A percentile compares a stretch with the other conserved stretches of the same genome.
Evolutionary conservation across 2,888 invertebrate species (phyloP).

Genomic region (Acronicta alni): DNA sequence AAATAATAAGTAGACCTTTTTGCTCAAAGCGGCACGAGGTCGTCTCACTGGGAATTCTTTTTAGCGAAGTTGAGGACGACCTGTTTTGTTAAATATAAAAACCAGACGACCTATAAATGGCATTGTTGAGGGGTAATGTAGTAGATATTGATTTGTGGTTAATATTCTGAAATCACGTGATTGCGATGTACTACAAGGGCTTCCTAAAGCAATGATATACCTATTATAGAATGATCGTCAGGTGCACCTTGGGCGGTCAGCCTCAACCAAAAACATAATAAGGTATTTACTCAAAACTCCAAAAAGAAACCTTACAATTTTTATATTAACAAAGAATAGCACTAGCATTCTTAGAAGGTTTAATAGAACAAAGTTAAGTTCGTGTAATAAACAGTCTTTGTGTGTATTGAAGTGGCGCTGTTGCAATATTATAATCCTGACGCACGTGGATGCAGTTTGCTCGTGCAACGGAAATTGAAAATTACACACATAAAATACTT

Average conservation of each 20-base stretch:
- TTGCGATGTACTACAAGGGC: neutral
- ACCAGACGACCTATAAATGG: constrained; percentile 42
- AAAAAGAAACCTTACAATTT: too few relatives aligned
- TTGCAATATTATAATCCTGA: constrained; percentile 9
- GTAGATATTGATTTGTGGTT: constrained; percentile 23
- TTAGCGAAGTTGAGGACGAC: constrained; percentile 33
- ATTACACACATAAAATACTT: constrained; percentile 42
- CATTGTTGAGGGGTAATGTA: constrained; percentile 14
- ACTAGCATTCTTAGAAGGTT: too few relatives aligned
- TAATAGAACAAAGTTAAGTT: too few relatives aligned
- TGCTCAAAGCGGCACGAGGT: constrained; percentile 26
- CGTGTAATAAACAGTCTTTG: too few relatives aligned
- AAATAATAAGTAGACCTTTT: constrained; percentile 52
- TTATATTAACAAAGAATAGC: too few relatives aligned
- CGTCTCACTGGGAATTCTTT: constrained; percentile 44
- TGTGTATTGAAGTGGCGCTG: neutral
- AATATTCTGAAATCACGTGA: neutral
- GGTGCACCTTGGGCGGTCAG: too few relatives aligned
- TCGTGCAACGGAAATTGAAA: constrained; percentile 33
- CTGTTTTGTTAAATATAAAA: constrained; percentile 49
- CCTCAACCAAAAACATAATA: too few relatives aligned
- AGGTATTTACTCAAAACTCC: too few relatives aligned
- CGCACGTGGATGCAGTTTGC: constrained; percentile 5
- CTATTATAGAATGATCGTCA: too few relatives aligned
- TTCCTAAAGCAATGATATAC: too few relatives aligned